Evolutionary conservation across 2,888 invertebrate species (phyloP).

Genomic region (Eristalinus sepulchralis): DNA sequence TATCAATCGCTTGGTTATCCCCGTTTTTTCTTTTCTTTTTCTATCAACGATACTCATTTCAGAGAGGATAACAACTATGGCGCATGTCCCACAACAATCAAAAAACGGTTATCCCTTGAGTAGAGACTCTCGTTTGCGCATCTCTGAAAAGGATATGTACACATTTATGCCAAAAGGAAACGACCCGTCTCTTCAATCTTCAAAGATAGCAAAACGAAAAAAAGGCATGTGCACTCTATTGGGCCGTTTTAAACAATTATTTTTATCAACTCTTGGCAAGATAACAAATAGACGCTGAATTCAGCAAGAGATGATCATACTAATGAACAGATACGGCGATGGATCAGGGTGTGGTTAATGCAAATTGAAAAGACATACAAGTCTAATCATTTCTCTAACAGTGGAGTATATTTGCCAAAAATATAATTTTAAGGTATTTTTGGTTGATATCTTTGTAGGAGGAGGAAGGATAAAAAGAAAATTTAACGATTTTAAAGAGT

Average conservation of each 20-base stretch:
- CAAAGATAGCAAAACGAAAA: not conserved
- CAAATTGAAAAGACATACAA: not conserved
- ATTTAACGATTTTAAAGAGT: not conserved
- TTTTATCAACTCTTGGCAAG: not conserved
- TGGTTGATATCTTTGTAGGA: not conserved
- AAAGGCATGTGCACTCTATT: not conserved
- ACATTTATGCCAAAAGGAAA: not conserved
- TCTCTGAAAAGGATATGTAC: not conserved
- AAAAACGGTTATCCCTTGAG: not conserved
- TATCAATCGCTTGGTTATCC: not conserved
- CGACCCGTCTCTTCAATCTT: not conserved
- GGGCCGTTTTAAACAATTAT: not conserved
- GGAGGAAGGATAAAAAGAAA: not conserved
- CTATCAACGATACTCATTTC: not conserved
- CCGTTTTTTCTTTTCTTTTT: not conserved
- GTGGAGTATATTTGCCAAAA: not conserved
- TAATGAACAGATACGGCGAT: not conserved
- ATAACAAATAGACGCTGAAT: not conserved
- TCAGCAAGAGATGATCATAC: not conserved
- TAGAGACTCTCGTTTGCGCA: not conserved
- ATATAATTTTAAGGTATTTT: not conserved
- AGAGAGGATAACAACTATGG: not conserved
- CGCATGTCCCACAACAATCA: not conserved
- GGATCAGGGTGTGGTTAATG: constrained; percentile 3
- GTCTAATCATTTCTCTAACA: not conserved